A percentile compares a stretch with the other conserved stretches of the same genome.
Conservation (phyloP, 37 sponge, comb jelly and placozoan genomes). For the Bolinopsis microptera region DNA sequence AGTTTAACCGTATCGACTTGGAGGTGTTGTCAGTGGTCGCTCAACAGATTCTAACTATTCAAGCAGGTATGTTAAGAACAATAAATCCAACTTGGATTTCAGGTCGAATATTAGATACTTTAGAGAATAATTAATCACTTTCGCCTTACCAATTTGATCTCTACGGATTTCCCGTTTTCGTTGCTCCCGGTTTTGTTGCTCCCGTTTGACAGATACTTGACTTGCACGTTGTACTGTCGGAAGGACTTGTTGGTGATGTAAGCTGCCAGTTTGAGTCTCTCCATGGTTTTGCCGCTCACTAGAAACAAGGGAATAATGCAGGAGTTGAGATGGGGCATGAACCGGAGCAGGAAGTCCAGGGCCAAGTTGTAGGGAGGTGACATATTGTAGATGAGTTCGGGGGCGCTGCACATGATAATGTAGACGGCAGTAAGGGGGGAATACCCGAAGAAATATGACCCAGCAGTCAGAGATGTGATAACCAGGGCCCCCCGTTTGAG, state of each 20-base stretch:
- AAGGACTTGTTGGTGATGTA: not conserved
- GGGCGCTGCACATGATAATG: not conserved
- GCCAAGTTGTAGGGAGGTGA: not conserved
- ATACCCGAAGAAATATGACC: slow-evolving; percentile 23
- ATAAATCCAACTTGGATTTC: not conserved
- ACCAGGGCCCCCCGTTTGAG: slow-evolving; percentile 30
- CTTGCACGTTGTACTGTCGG: not conserved
- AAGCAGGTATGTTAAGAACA: slow-evolving; percentile 76
- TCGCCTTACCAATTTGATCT: not conserved
- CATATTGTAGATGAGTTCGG: not conserved
- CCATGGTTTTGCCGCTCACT: slow-evolving; percentile 28
- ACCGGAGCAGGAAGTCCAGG: not conserved
- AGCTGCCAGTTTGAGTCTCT: slow-evolving; percentile 10
- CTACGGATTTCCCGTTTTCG: not conserved
- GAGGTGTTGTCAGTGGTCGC: slow-evolving; percentile 98
- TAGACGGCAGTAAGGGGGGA: not conserved
- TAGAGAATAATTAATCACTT: no score
- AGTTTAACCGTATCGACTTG: slow-evolving; percentile 98
- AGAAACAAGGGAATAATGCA: slow-evolving; percentile 27
- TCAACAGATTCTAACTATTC: slow-evolving; percentile 96
- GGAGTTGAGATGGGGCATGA: not conserved
- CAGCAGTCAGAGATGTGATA: not conserved
- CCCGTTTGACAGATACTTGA: not conserved
- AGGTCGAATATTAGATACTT: no score
- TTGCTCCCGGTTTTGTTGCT: no score